These are phyloP conservation scores for Folsomia manolachei DNA, from an alignment of 2,888 invertebrate genomes.

Conservation along the genomic window DNA sequence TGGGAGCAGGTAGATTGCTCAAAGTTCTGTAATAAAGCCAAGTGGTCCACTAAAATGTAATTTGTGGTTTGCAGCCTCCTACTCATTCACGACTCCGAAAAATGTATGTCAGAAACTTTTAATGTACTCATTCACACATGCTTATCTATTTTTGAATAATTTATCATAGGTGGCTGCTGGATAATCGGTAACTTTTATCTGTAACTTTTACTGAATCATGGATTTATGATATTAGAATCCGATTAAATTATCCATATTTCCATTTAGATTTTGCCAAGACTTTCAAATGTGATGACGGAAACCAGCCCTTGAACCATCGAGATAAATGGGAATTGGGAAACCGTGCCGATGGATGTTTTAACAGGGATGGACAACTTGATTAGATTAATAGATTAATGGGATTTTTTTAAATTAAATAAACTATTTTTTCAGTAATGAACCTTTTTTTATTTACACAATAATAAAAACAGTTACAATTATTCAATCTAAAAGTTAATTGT, in stretches of 20 bases:
- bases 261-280: constrained; percentile 95
- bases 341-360: constrained; percentile 89
- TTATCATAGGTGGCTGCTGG: constrained; percentile 94
- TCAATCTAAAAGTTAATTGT: background rate
- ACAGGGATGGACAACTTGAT: constrained; percentile 90
- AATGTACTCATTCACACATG: constrained; percentile 71
- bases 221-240: background rate
- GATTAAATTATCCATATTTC: background rate
- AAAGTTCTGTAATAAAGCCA: constrained; percentile 30
- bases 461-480: background rate
- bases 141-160: too few species aligned
- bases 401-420: background rate
- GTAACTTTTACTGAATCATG: background rate
- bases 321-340: constrained; percentile 87
- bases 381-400: constrained; percentile 52
- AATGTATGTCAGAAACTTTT: too few species aligned
- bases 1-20: constrained; percentile 6
- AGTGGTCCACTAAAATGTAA: constrained; percentile 72
- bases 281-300: constrained; percentile 67
- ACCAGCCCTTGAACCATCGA: constrained; percentile 69
- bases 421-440: too few species aligned
- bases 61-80: constrained; percentile 66
- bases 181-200: constrained; percentile 61
- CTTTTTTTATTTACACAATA: too few species aligned
- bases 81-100: constrained; percentile 81